Percentiles rank a stretch among this genome's conserved stretches.
These are phyloP conservation scores for Pegea sp. DNA, from an alignment of 23 tunicate species.

Conservation along the genomic window DNA sequence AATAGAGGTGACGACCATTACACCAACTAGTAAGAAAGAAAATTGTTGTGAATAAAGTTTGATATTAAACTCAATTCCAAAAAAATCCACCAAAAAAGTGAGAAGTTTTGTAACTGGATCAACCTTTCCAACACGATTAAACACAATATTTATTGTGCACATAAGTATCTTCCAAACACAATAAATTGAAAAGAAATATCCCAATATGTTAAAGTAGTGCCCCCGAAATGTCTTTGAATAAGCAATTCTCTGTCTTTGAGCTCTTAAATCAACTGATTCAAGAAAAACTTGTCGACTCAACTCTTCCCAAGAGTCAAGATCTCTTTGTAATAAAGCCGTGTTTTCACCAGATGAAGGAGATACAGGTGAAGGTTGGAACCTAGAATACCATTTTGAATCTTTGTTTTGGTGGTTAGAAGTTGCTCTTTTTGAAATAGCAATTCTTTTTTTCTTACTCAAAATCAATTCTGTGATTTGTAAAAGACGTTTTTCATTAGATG, in stretches of 20 bases:
- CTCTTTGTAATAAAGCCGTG: constrained; percentile 28
- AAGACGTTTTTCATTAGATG: constrained; percentile 59
- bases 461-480: constrained; percentile 79
- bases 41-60: constrained; percentile 79
- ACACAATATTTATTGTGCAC: constrained; percentile 97
- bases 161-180: constrained; percentile 94
- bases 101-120: constrained; percentile 84
- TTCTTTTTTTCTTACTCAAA: constrained; percentile 79
- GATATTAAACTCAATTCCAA: constrained; percentile 79
- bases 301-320: constrained; percentile 75
- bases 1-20: constrained; percentile 90
- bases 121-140: constrained; percentile 91
- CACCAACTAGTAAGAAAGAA: constrained; percentile 84
- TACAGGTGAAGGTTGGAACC: constrained; percentile 37
- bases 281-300: constrained; percentile 85
- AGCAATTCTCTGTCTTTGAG: constrained; percentile 57
- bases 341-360: constrained; percentile 41
- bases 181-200: constrained; percentile 93
- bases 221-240: constrained; percentile 95
- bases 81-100: constrained; percentile 63
- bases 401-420: constrained; percentile 6
- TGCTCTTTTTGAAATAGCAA: constrained; percentile 47
- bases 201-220: constrained; percentile 69
- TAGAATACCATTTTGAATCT: constrained; percentile 30
- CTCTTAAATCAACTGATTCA: constrained; percentile 85